Percentiles rank a stretch among this genome's conserved stretches.
Evolutionary conservation across 2,888 invertebrate species (phyloP).

Genomic region (Megalurothrips usitatus): DNA sequence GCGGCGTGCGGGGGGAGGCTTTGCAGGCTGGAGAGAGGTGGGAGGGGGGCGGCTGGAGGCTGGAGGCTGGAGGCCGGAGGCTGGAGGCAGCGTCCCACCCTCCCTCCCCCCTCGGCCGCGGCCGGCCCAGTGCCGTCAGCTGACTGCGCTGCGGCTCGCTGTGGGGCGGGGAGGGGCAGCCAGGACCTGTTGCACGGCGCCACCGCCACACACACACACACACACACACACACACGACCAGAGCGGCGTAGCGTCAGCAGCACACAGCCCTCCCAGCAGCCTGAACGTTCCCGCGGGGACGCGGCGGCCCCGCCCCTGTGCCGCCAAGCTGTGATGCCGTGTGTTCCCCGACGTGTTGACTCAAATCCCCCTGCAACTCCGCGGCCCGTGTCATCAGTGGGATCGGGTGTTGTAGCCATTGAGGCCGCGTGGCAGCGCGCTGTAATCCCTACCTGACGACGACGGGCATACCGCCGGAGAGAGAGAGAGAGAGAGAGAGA

Average conservation of each 20-base stretch:
- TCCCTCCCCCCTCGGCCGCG: neutral
- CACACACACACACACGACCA: neutral
- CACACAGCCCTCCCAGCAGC: neutral
- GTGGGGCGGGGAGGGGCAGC: neutral
- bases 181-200: neutral
- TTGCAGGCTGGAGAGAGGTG: too few relatives aligned
- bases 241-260: neutral
- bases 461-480: too few relatives aligned
- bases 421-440: neutral
- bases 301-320: too few relatives aligned
- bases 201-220: too few relatives aligned
- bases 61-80: too few relatives aligned
- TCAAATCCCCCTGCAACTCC: neutral
- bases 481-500: too few relatives aligned
- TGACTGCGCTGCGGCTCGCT: too few relatives aligned
- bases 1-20: too few relatives aligned
- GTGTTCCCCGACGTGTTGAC: conserved; percentile 5
- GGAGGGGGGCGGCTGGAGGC: too few relatives aligned
- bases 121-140: too few relatives aligned
- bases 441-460: neutral
- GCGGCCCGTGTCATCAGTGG: neutral
- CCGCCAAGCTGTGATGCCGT: neutral
- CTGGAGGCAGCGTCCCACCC: neutral
- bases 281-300: neutral
- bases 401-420: neutral